phyloP scores from a whole-genome alignment of 2,113 vertebrate species.

The Ciconia maguari region DNA sequence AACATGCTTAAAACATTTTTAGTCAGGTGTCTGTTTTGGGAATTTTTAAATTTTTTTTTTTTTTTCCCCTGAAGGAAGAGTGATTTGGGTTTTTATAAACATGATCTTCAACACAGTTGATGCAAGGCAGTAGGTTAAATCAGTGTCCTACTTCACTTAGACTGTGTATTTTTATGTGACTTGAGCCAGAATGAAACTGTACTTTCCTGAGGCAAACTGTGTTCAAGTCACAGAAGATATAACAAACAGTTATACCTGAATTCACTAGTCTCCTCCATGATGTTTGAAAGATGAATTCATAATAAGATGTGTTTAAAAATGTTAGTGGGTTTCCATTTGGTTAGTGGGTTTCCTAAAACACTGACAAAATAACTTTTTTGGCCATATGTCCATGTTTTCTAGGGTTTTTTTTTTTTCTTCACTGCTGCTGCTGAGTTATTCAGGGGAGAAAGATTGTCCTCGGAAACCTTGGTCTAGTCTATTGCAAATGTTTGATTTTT shows the following conservation, averaged over 20 bases:
- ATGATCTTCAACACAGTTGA: neutral
- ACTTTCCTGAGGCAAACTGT: neutral
- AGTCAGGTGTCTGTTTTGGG: neutral
- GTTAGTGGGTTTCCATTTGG: neutral
- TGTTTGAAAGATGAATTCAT: neutral
- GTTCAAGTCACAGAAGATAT: neutral
- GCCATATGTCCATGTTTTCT: fast-evolving
- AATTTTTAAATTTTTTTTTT: neutral
- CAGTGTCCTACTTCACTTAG: neutral
- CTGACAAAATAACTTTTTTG: neutral
- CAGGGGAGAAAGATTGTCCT: neutral
- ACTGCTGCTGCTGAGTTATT: neutral
- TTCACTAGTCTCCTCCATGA: neutral
- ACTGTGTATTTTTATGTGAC: neutral
- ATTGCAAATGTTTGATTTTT: neutral
- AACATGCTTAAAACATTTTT: neutral
- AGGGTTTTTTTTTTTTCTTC: neutral
- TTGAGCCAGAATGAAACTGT: neutral
- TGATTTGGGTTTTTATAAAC: neutral
- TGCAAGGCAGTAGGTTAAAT: neutral
- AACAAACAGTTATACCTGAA: neutral
- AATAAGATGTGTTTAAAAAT: neutral
- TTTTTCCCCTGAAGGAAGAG: neutral
- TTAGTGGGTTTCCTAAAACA: neutral
- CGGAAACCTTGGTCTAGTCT: neutral